Evolutionary conservation across 1,140 invertebrate genomes (phyloP).

Genomic region (Drosophila parabipectinata): DNA sequence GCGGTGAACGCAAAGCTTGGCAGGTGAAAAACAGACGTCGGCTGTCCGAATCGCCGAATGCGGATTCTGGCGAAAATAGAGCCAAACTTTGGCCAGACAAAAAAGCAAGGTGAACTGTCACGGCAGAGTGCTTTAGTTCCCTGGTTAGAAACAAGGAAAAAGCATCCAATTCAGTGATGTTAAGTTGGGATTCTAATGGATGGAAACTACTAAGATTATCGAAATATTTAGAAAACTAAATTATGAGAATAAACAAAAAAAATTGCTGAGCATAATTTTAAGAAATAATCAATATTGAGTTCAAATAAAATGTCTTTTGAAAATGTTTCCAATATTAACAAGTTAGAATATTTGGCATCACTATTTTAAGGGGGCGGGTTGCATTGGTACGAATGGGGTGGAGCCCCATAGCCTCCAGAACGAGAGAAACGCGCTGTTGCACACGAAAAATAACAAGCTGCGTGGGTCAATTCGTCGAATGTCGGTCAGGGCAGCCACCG

Average conservation of each 20-base stretch:
- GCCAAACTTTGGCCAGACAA: constrained; percentile 31
- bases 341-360: constrained; percentile 2
- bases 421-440: constrained; percentile 74
- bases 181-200: not conserved
- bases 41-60: constrained; percentile 46
- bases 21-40: constrained; percentile 74
- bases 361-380: not conserved
- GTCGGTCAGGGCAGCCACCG: constrained; percentile 69
- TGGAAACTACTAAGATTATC: not conserved
- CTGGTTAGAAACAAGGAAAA: not conserved
- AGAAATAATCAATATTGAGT: too few species aligned
- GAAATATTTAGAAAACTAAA: too few species aligned
- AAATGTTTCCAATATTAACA: not conserved
- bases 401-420: constrained; percentile 24
- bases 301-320: too few species aligned
- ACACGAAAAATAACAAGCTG: constrained; percentile 79
- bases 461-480: constrained; percentile 81
- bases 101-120: constrained; percentile 39
- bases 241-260: too few species aligned
- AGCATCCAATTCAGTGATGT: constrained; percentile 11
- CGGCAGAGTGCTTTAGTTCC: not conserved
- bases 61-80: constrained; percentile 56
- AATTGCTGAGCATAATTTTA: too few species aligned
- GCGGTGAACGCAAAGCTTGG: constrained; percentile 2
- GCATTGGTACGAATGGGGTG: not conserved